These are phyloP conservation scores for Gila robusta DNA, from an alignment of 2,797 vertebrate species.

Conservation along the genomic window DNA sequence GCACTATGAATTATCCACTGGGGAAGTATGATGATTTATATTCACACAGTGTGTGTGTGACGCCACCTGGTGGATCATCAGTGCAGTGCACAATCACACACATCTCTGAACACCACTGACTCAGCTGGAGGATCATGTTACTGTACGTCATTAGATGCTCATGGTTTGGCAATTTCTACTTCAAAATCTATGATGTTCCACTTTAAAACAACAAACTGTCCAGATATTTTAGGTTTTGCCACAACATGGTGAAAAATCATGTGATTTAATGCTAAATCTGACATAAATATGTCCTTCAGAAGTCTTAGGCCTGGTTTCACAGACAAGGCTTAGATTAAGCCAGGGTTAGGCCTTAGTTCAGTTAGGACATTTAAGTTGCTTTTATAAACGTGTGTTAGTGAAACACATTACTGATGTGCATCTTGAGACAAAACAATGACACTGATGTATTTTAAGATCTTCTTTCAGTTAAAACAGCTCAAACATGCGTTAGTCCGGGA, in stretches of 20 bases:
- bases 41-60: not conserved
- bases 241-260: not conserved
- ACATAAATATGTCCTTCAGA: not conserved
- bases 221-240: not conserved
- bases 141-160: not conserved
- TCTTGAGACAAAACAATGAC: too few species aligned
- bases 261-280: not conserved
- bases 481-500: too few species aligned
- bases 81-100: not conserved
- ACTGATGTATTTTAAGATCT: too few species aligned
- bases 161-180: not conserved
- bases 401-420: too few species aligned
- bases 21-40: not conserved
- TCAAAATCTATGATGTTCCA: not conserved
- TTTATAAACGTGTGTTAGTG: too few species aligned
- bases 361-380: too few species aligned
- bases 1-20: not conserved
- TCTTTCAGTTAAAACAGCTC: too few species aligned
- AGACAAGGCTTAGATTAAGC: too few species aligned
- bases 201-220: not conserved
- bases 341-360: too few species aligned
- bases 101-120: not conserved
- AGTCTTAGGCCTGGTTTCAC: not conserved
- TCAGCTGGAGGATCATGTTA: not conserved
- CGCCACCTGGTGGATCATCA: not conserved